These are phyloP conservation scores for Achatina immaculata DNA, from an alignment of 1,140 invertebrate genomes.

Conservation along the genomic window DNA sequence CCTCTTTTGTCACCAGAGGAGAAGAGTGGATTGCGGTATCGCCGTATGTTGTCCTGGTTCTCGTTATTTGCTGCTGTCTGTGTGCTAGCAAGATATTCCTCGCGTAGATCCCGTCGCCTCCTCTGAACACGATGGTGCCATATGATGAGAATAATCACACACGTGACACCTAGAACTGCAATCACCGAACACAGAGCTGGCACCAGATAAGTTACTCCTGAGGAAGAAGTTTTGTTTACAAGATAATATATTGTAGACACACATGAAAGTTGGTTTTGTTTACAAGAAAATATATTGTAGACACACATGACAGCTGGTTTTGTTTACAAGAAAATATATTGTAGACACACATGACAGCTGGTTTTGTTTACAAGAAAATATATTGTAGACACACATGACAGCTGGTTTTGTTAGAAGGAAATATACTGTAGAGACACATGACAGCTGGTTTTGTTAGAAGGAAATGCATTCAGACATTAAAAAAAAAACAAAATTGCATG, in stretches of 20 bases:
- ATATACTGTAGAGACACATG: too few relatives aligned
- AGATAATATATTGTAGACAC: conserved; percentile 40
- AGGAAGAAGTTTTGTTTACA: neutral
- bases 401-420: too few relatives aligned
- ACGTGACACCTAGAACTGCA: conserved; percentile 69
- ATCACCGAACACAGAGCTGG: conserved; percentile 74
- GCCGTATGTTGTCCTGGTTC: conserved; percentile 85
- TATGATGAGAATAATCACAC: conserved; percentile 68
- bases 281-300: neutral
- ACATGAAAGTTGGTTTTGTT: neutral
- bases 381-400: too few relatives aligned
- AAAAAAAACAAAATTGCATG: too few relatives aligned
- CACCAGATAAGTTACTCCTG: conserved; percentile 62
- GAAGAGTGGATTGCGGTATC: conserved; percentile 66
- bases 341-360: too few relatives aligned
- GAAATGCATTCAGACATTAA: too few relatives aligned
- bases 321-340: too few relatives aligned
- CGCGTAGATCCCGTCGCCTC: conserved; percentile 35
- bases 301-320: too few relatives aligned
- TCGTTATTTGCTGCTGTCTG: conserved; percentile 85
- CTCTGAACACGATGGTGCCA: conserved; percentile 52
- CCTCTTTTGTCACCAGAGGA: conserved; percentile 49
- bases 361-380: too few relatives aligned
- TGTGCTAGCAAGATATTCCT: conserved; percentile 41
- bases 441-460: too few relatives aligned